phyloP scores from a whole-genome alignment of 2,113 vertebrate species.

The Scomber colias region DNA sequence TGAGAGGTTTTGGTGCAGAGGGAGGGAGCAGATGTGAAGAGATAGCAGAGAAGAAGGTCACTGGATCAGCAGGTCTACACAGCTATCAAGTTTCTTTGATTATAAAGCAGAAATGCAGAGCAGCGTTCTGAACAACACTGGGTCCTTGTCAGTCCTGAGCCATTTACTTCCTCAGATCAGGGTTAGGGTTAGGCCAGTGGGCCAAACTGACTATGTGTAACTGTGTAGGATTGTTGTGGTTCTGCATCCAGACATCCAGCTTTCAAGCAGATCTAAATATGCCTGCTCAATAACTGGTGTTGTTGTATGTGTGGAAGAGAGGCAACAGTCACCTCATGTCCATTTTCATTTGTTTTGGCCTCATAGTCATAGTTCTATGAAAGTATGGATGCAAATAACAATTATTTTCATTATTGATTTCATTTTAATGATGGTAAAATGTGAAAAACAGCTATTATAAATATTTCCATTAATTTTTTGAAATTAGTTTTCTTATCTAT shows the following conservation, averaged over 20 bases:
- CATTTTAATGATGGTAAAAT: no score
- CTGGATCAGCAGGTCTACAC: slow-evolving; percentile 21
- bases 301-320: no score
- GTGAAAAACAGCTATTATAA: no score
- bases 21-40: slow-evolving; percentile 12
- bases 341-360: not conserved
- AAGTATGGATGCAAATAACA: no score
- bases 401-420: no score
- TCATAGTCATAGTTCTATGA: not conserved
- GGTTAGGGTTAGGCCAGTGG: no score
- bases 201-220: not conserved
- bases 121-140: not conserved
- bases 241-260: not conserved
- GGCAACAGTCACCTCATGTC: not conserved
- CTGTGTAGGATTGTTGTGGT: not conserved
- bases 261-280: not conserved
- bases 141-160: not conserved
- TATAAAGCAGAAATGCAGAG: not conserved
- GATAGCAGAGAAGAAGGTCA: slow-evolving; percentile 33
- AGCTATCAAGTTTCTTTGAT: slow-evolving; percentile 17
- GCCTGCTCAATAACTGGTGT: no score
- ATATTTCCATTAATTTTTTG: no score
- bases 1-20: not conserved
- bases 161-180: not conserved
- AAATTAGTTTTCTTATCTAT: no score